Percentiles rank a stretch among this genome's conserved stretches.
Conservation (phyloP, 2,113 vertebrate genomes). For the Pyrgilauda ruficollis region DNA sequence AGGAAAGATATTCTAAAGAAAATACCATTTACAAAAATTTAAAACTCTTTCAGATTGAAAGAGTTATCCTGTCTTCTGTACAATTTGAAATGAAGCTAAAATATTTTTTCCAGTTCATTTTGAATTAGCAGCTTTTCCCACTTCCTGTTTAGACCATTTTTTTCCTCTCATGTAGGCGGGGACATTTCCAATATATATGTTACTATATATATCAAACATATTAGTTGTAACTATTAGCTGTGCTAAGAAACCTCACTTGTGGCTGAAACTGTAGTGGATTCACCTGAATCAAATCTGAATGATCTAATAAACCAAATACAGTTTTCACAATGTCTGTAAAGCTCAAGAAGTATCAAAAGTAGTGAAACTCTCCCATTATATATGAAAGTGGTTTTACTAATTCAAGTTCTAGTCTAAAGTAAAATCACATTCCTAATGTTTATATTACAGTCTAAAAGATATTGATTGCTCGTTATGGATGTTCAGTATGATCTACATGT, state of each 20-base stretch:
- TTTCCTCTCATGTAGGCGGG: accelerated
- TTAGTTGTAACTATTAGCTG: not conserved
- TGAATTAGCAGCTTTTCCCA: not conserved
- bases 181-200: not conserved
- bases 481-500: not conserved
- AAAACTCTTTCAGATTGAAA: not conserved
- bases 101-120: not conserved
- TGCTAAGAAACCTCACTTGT: accelerated
- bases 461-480: not conserved
- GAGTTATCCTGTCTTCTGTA: not conserved
- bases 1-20: not conserved
- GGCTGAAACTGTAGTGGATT: not conserved
- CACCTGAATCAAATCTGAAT: not conserved
- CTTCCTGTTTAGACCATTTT: not conserved
- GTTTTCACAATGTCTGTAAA: not conserved
- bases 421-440: not conserved
- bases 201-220: not conserved
- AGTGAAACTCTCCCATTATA: not conserved
- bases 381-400: not conserved
- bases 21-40: not conserved
- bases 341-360: not conserved
- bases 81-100: not conserved
- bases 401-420: not conserved
- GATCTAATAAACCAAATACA: not conserved
- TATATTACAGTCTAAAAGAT: not conserved